These are phyloP conservation scores for Caloenas nicobarica DNA, from an alignment of 2,113 vertebrate species.

Conservation along the genomic window DNA sequence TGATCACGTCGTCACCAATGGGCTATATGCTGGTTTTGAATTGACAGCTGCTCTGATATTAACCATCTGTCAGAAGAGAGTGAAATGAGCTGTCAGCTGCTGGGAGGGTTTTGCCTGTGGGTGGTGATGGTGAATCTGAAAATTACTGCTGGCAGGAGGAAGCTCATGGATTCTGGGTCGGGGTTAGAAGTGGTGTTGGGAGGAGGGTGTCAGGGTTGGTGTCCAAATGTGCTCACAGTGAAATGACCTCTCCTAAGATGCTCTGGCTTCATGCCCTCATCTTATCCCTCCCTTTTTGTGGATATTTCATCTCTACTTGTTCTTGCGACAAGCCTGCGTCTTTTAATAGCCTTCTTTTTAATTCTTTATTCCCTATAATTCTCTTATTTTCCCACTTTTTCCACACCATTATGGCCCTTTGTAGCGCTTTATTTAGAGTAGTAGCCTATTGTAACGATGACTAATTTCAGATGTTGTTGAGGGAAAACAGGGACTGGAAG, in stretches of 20 bases:
- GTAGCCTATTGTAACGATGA: neutral
- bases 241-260: neutral
- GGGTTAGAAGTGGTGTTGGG: neutral
- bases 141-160: neutral
- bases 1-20: neutral
- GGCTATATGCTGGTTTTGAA: neutral
- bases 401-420: neutral
- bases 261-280: neutral
- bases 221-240: neutral
- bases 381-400: neutral
- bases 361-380: neutral
- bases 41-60: neutral
- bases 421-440: neutral
- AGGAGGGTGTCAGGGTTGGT: neutral
- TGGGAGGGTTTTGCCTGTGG: neutral
- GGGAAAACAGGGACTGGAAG: neutral
- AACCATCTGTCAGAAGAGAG: neutral
- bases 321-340: neutral
- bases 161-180: accelerated
- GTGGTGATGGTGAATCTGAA: neutral
- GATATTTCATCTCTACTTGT: neutral
- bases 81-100: neutral
- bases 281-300: neutral
- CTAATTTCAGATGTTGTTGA: neutral
- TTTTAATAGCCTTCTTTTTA: neutral